Evolutionary conservation across 2,888 invertebrate species (phyloP).

Genomic region (Athalia cordata): DNA sequence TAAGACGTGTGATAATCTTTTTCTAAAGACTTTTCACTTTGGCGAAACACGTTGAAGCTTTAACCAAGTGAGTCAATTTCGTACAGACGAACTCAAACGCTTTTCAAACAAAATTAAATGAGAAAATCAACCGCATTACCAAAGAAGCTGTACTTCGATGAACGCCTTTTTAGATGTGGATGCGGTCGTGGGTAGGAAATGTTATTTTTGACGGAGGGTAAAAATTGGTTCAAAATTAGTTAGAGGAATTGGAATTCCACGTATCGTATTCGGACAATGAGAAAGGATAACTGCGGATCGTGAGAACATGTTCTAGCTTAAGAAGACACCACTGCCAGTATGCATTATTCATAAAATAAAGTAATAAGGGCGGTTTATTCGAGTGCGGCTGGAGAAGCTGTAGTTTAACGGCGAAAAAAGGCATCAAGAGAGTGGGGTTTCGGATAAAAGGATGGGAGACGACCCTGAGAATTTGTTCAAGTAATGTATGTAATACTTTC

Average conservation of each 20-base stretch:
- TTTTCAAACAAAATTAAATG: background rate
- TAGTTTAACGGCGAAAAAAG: constrained; percentile 6
- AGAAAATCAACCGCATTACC: constrained; percentile 8
- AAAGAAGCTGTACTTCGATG: background rate
- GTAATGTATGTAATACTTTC: background rate
- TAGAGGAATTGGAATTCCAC: background rate
- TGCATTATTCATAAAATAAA: constrained; percentile 42
- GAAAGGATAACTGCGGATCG: background rate
- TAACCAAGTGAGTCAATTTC: constrained; percentile 19
- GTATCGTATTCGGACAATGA: background rate
- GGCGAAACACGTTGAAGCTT: background rate
- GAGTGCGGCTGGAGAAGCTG: constrained; percentile 5
- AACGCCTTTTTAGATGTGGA: background rate
- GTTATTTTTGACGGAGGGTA: background rate
- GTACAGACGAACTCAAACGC: background rate
- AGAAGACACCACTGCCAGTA: constrained; percentile 4
- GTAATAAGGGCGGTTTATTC: constrained; percentile 32
- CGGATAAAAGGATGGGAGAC: background rate
- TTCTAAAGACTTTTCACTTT: constrained; percentile 19
- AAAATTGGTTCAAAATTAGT: background rate
- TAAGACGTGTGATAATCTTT: constrained; percentile 29
- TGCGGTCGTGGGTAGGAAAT: constrained; percentile 5
- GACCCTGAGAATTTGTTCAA: constrained; percentile 7
- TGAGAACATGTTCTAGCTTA: constrained; percentile 27
- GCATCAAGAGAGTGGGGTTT: background rate